Evolutionary conservation across 1,140 invertebrate genomes (phyloP).

Genomic region (Medauroidea extradentata): DNA sequence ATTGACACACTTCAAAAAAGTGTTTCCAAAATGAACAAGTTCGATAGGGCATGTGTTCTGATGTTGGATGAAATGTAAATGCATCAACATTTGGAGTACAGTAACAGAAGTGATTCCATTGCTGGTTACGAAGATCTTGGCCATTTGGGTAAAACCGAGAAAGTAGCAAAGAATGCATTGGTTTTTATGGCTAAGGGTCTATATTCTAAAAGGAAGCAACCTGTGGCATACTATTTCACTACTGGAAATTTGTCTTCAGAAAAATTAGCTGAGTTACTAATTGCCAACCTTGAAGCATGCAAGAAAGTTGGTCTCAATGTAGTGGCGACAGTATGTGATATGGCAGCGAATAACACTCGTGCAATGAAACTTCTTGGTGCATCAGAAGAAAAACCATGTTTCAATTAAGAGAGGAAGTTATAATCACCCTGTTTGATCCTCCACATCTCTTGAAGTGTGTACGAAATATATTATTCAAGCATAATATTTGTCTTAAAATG

Average conservation of each 20-base stretch:
- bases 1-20: background rate
- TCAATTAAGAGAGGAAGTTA: background rate
- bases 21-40: background rate
- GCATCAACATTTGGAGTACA: background rate
- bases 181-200: conserved; percentile 7
- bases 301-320: conserved; percentile 6
- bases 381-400: background rate
- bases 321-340: conserved; percentile 12
- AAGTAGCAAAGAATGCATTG: background rate
- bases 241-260: background rate
- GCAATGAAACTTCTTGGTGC: background rate
- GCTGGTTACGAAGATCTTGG: background rate
- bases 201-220: background rate
- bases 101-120: background rate
- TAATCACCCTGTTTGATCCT: conserved; percentile 13
- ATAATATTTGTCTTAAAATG: background rate
- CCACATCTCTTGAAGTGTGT: conserved; percentile 22
- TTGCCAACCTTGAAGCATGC: background rate
- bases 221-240: background rate
- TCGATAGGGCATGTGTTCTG: background rate
- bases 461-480: conserved; percentile 15
- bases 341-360: conserved; percentile 8
- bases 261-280: conserved; percentile 8
- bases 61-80: conserved; percentile 3
- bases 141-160: background rate